Base-by-base conservation (phyloP, 2,888 invertebrate species). In the Lasioglossum malachurum region DNA sequence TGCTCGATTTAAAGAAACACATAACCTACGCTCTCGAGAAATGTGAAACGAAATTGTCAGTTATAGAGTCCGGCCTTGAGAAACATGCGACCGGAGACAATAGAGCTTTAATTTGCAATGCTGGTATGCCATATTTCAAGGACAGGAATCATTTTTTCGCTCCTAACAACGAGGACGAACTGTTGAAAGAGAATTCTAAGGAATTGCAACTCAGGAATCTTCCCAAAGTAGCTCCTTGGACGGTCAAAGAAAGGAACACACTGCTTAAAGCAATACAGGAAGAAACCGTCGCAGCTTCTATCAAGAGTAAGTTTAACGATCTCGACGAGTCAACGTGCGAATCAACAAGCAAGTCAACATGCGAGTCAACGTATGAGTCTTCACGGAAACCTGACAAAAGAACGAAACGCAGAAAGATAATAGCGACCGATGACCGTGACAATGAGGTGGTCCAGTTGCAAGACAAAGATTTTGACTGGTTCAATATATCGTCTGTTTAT, bases 41-140 rank as follows among this genome's bases (percentile, higher is more conserved):
- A 83, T 96, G 96, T 72, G 93, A 94, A 35, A 86, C 90, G 23
- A 95, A 95, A 86, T 90, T 92, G 27, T 83, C 81, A 35, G 7
- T 88, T 14, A 79, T 94, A 4, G 75, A 82, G 12, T 60, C 31
- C 0, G 35, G 46, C 7, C 73, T 78, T 1, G 64, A 80, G n/a
- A n/a, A 27, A 4, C 64, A 78, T 72, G 23, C 53, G 4, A 8
- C 14, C 12, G 67, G 49, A 23, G 67, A 77, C 0, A 16, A 44
- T 23, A 88, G 79, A 46, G 27, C 60, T 12, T 16, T 79, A 12
- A 71, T 87, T 64, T 93, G 95, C 0, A 93, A 92, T 76, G 96
- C 96, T 93, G 96, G 97, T 49, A 96, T 96, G 91, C 96, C 97
- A 1, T 98, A 97, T 92, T 98, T 98, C 89, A 97, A 97, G 92